These are phyloP conservation scores for Hypselothyrea guttata DNA, from an alignment of 2,888 invertebrate genomes.

Conservation along the genomic window DNA sequence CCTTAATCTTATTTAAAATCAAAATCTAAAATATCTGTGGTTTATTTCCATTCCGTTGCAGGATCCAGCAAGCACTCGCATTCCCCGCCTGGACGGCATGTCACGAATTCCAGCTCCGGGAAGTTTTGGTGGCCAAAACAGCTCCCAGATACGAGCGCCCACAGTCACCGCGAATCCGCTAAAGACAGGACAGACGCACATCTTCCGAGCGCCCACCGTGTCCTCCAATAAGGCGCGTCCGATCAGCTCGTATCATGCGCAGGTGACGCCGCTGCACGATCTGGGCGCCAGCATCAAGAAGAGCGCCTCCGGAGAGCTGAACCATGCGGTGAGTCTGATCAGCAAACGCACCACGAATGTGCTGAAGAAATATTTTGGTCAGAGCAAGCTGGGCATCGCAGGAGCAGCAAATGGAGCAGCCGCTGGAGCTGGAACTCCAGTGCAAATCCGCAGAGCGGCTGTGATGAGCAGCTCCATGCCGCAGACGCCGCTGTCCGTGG, in stretches of 20 bases:
- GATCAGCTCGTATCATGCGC: slow-evolving; percentile 50
- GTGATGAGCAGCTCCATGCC: slow-evolving; percentile 57
- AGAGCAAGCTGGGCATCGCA: slow-evolving; percentile 38
- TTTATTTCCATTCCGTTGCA: slow-evolving; percentile 50
- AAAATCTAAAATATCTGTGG: too few relatives aligned
- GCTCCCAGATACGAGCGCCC: slow-evolving; percentile 63
- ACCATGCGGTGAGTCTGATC: slow-evolving; percentile 74
- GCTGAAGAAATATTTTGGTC: slow-evolving; percentile 77
- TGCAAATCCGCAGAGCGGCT: background rate
- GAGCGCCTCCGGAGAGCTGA: slow-evolving; percentile 78
- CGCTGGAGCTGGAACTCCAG: slow-evolving; percentile 1
- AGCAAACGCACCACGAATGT: slow-evolving; percentile 76
- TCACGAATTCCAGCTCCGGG: slow-evolving; percentile 80
- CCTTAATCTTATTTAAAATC: too few relatives aligned
- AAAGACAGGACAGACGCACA: slow-evolving; percentile 55
- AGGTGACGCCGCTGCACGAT: slow-evolving; percentile 45
- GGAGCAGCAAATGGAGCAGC: background rate
- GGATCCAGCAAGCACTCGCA: slow-evolving; percentile 80
- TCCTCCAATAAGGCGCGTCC: slow-evolving; percentile 51
- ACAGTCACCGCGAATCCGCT: slow-evolving; percentile 32
- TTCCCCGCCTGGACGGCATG: slow-evolving; percentile 79
- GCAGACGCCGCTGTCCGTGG: slow-evolving; percentile 30
- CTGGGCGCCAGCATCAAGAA: slow-evolving; percentile 68
- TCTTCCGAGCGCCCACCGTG: slow-evolving; percentile 70
- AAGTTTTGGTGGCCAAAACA: slow-evolving; percentile 46